Percentiles rank a stretch among this genome's conserved stretches.
These are phyloP conservation scores for Morpho helenor DNA, from an alignment of 2,888 invertebrate genomes.

Conservation along the genomic window DNA sequence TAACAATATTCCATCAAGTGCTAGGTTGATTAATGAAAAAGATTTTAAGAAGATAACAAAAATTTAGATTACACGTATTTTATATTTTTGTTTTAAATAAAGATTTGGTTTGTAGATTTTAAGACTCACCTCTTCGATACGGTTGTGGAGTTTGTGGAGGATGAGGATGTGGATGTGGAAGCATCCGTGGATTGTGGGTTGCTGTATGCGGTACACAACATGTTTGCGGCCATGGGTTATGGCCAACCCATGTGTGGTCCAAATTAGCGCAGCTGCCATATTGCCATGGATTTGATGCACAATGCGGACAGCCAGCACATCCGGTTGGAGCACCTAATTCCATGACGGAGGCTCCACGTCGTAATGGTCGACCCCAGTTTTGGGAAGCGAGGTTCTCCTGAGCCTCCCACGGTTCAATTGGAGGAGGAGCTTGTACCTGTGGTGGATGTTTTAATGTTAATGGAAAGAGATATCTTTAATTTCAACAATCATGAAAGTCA, in stretches of 20 bases:
- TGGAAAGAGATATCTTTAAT: no score
- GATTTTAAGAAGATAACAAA: no score
- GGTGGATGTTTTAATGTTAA: background rate
- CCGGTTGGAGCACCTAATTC: slow-evolving; percentile 47
- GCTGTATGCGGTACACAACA: slow-evolving; percentile 40
- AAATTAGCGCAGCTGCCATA: slow-evolving; percentile 70
- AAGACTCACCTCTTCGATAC: slow-evolving; percentile 53
- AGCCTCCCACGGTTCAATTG: slow-evolving; percentile 53
- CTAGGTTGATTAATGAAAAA: no score
- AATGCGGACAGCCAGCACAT: slow-evolving; percentile 37
- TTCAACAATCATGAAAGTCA: no score
- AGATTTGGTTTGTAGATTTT: no score
- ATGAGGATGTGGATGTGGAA: slow-evolving; percentile 40
- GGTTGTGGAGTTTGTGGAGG: slow-evolving; percentile 58
- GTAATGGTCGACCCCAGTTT: slow-evolving; percentile 57
- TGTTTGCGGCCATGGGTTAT: slow-evolving; percentile 36
- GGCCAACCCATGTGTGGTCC: slow-evolving; percentile 51
- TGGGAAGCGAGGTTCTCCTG: slow-evolving; percentile 40
- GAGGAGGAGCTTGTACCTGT: slow-evolving; percentile 30
- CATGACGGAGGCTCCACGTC: slow-evolving; percentile 64
- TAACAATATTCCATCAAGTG: background rate
- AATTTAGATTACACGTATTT: no score
- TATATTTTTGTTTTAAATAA: no score
- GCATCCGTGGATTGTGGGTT: slow-evolving; percentile 30
- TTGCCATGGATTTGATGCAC: slow-evolving; percentile 51